These are phyloP conservation scores for Pantherophis vulpinus DNA, from an alignment of 2,797 vertebrate genomes.

Conservation along the genomic window DNA sequence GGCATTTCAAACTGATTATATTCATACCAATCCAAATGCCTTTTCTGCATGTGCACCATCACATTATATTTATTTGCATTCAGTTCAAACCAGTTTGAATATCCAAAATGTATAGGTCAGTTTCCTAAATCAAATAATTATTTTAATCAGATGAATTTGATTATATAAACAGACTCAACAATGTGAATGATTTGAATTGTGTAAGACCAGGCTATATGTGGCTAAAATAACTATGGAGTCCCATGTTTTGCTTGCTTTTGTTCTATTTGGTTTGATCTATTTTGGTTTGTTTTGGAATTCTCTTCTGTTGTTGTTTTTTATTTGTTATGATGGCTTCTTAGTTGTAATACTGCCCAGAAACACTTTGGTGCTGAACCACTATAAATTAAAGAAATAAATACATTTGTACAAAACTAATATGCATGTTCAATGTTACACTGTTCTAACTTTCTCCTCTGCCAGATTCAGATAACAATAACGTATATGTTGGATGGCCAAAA, in stretches of 20 bases:
- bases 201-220: background rate
- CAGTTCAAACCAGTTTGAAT: background rate
- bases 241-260: background rate
- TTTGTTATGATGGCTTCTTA: background rate
- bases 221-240: background rate
- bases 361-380: background rate
- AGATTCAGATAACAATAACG: background rate
- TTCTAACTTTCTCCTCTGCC: background rate
- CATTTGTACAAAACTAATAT: background rate
- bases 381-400: background rate
- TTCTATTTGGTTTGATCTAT: background rate
- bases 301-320: background rate
- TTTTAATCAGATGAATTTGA: background rate
- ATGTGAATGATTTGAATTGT: background rate
- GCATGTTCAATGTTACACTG: background rate
- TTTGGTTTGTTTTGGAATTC: background rate
- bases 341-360: background rate
- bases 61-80: background rate
- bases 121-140: background rate
- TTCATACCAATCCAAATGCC: background rate
- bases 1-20: background rate
- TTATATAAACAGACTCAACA: background rate
- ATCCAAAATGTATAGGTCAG: background rate
- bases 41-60: background rate
- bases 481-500: background rate